Conservation (phyloP, 2,888 invertebrate species). For the Drosophila nr. fundita region DNA sequence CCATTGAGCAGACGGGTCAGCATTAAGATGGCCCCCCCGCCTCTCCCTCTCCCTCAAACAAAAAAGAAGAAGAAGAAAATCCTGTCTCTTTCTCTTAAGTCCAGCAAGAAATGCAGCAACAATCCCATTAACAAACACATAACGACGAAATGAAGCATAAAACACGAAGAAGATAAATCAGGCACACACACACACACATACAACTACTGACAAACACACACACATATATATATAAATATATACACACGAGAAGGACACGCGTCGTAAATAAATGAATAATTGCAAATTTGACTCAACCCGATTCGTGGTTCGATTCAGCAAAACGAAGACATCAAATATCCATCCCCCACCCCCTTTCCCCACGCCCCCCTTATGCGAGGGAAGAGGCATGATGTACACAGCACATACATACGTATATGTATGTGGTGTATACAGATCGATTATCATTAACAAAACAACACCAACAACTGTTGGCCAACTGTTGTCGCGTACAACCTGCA, state of each 20-base stretch:
- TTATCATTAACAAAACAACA: conserved; percentile 4
- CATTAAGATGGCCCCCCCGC: conserved; percentile 47
- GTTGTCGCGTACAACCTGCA: conserved; percentile 13
- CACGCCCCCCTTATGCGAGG: not conserved
- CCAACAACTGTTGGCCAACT: conserved; percentile 6
- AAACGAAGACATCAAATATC: conserved; percentile 1
- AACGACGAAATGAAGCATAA: conserved; percentile 12
- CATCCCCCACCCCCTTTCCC: not conserved
- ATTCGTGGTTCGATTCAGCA: conserved; percentile 1
- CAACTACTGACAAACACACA: conserved; percentile 10
- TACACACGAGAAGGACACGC: conserved; percentile 1
- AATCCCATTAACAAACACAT: conserved; percentile 5
- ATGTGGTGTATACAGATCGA: conserved; percentile 6
- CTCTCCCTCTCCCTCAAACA: not conserved
- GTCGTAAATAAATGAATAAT: not conserved
- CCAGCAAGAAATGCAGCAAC: conserved; percentile 12
- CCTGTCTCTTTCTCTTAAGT: conserved; percentile 27
- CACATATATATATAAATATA: conserved; percentile 1
- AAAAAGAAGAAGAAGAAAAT: conserved; percentile 3
- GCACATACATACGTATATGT: not conserved
- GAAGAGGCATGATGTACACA: not conserved
- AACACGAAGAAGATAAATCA: conserved; percentile 13
- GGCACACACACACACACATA: conserved; percentile 9
- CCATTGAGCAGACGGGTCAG: conserved; percentile 68
- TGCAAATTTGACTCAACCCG: conserved; percentile 20